These are phyloP conservation scores for Pristionchus japonicus DNA, from an alignment of 2,888 invertebrate genomes.

Conservation along the genomic window DNA sequence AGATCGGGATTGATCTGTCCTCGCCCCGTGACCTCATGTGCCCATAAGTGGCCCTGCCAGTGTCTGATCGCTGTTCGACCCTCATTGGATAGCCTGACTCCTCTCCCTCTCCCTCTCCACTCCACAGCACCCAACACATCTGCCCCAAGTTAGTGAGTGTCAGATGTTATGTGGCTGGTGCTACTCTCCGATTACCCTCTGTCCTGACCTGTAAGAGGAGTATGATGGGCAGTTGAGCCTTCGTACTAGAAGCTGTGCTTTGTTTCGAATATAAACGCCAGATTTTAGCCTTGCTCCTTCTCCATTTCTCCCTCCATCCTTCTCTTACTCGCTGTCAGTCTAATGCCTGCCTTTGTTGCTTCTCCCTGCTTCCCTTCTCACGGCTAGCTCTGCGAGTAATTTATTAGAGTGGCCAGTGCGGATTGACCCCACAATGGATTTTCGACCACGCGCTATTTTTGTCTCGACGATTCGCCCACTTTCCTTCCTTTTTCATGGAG, in stretches of 20 bases:
- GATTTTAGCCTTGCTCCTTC: not conserved
- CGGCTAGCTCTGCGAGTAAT: not conserved
- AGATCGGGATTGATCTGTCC: not conserved
- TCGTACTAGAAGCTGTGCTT: not conserved
- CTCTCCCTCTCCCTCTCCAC: not conserved
- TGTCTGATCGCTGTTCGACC: not conserved
- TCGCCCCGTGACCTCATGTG: not conserved
- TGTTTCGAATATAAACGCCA: not conserved
- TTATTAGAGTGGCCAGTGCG: conserved; percentile 5
- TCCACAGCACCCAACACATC: not conserved
- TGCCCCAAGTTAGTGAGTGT: not conserved
- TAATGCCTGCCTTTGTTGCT: conserved; percentile 18
- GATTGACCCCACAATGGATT: not conserved
- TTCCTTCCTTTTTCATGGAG: not conserved
- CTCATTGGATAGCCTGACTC: not conserved
- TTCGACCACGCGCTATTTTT: not conserved
- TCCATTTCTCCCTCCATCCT: not conserved
- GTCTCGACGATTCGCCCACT: not conserved
- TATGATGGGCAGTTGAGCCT: not conserved
- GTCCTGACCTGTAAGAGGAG: not conserved
- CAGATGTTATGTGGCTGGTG: not conserved
- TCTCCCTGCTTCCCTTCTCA: not conserved
- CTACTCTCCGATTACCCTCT: not conserved
- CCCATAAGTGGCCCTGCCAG: not conserved
- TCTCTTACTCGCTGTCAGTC: not conserved